Conservation (phyloP, 2,113 vertebrate genomes). For the Anser brachyrhynchus region DNA sequence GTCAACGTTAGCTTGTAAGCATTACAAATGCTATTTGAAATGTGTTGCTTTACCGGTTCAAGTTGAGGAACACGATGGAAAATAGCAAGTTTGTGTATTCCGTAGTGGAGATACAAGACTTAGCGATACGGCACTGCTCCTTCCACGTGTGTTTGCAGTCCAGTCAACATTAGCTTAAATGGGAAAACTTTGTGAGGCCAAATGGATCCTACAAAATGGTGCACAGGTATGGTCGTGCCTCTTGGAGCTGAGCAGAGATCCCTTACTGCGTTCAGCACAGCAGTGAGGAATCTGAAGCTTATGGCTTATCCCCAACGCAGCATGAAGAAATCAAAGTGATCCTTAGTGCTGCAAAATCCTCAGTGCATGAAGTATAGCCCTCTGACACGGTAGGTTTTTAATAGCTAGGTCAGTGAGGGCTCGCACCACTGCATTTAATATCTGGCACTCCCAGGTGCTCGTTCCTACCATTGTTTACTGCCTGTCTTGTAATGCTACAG, state of each 20-base stretch:
- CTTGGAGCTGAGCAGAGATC: not conserved
- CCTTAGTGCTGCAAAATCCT: not conserved
- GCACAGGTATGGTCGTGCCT: not conserved
- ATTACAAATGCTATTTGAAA: not conserved
- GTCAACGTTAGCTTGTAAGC: not conserved
- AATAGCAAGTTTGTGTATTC: not conserved
- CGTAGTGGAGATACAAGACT: not conserved
- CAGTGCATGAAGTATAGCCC: not conserved
- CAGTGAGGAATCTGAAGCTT: not conserved
- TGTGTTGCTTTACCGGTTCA: not conserved
- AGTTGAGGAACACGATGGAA: not conserved
- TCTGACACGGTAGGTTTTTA: not conserved
- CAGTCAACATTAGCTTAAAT: not conserved
- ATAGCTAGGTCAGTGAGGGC: not conserved
- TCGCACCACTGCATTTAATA: not conserved
- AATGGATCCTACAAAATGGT: not conserved
- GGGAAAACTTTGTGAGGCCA: not conserved
- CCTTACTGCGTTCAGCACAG: accelerated
- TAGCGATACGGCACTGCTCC: not conserved
- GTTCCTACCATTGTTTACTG: not conserved
- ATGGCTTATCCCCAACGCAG: not conserved
- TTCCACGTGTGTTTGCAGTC: accelerated
- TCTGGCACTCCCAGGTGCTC: not conserved
- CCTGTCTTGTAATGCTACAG: not conserved
- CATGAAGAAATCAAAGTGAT: not conserved